These are phyloP conservation scores for Melipona beecheii DNA, from an alignment of 2,888 invertebrate genomes.

Conservation along the genomic window DNA sequence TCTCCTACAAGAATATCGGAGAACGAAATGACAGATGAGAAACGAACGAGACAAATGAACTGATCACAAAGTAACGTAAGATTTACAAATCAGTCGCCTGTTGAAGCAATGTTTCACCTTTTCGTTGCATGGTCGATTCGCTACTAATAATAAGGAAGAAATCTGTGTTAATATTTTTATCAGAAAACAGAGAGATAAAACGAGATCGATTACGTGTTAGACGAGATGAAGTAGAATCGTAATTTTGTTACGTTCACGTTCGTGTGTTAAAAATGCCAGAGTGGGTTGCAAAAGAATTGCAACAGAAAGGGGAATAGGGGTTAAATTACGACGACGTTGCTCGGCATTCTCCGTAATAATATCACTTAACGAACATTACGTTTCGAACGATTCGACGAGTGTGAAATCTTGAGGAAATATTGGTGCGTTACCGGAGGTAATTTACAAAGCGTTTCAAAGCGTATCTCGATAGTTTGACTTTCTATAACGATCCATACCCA, in stretches of 20 bases:
- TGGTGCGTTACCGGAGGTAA: conserved; percentile 32
- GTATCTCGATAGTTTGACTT: conserved; percentile 24
- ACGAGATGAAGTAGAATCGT: conserved; percentile 1
- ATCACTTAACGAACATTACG: background rate
- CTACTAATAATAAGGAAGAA: background rate
- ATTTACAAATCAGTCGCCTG: conserved; percentile 1
- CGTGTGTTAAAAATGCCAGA: background rate
- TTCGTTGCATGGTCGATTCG: background rate
- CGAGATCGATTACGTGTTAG: background rate
- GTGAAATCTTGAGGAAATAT: conserved; percentile 4
- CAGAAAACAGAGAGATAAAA: background rate
- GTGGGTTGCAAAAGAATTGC: background rate
- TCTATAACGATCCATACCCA: conserved; percentile 27
- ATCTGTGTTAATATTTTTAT: conserved; percentile 29
- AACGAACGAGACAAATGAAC: conserved; percentile 21
- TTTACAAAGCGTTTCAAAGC: conserved; percentile 34
- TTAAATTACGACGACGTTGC: background rate
- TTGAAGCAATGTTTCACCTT: background rate
- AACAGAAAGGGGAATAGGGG: background rate
- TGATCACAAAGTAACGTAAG: no score
- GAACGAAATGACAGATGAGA: conserved; percentile 12
- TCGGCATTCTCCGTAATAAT: background rate
- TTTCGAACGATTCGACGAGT: background rate
- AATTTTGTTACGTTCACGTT: background rate
- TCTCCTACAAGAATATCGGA: background rate